Conservation (phyloP, 2,888 invertebrate genomes). For the Cosmorhoe ocellata region DNA sequence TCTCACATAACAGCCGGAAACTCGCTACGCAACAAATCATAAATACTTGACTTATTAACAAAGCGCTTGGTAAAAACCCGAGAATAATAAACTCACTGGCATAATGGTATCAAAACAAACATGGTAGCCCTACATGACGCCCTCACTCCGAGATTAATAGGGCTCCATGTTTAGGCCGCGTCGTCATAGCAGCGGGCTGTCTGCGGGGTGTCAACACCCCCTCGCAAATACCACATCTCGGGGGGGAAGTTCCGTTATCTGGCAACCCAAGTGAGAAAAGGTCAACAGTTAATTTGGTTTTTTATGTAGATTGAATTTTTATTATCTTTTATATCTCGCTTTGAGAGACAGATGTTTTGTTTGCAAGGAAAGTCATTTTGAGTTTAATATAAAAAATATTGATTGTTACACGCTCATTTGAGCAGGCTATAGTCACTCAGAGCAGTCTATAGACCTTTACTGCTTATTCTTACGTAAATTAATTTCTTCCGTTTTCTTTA, state of each 20-base stretch:
- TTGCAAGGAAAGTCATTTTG: neutral
- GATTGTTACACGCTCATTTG: too few relatives aligned
- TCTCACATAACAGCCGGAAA: neutral
- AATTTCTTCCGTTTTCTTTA: too few relatives aligned
- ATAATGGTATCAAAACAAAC: conserved; percentile 38
- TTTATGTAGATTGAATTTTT: conserved; percentile 30
- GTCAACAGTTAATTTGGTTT: conserved; percentile 34
- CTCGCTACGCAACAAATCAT: too few relatives aligned
- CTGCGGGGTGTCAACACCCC: conserved; percentile 44
- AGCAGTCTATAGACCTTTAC: too few relatives aligned
- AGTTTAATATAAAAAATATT: too few relatives aligned
- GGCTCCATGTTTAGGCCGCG: conserved; percentile 71
- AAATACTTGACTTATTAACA: neutral
- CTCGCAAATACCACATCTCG: conserved; percentile 75
- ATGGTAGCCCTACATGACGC: conserved; percentile 65
- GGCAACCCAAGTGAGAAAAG: conserved; percentile 55
- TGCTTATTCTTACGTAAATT: too few relatives aligned
- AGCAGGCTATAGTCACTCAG: too few relatives aligned
- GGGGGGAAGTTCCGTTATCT: conserved; percentile 67
- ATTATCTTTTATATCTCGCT: conserved; percentile 19
- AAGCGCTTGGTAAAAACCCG: conserved; percentile 1
- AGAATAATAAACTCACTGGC: conserved; percentile 14
- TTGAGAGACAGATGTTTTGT: conserved; percentile 12
- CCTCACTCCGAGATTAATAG: conserved; percentile 76
- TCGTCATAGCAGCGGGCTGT: conserved; percentile 68